phyloP scores from a whole-genome alignment of 2,797 vertebrate species.

The Cryptoblepharus egeriae region DNA sequence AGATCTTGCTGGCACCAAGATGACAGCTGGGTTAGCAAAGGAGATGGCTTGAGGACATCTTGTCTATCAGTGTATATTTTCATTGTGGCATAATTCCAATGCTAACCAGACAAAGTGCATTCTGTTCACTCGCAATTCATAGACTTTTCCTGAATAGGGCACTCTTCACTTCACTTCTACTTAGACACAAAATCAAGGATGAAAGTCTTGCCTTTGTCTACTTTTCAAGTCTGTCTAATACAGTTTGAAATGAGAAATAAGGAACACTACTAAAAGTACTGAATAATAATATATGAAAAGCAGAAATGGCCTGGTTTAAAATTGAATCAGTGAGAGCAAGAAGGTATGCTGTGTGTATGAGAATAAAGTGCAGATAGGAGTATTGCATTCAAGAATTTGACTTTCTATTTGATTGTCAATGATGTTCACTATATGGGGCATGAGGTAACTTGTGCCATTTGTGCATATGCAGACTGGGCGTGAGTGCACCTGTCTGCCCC shows the following conservation, averaged over 20 bases:
- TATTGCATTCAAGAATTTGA: background rate
- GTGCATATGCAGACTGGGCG: too few species aligned
- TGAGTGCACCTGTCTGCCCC: too few species aligned
- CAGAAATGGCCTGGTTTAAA: background rate
- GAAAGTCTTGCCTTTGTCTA: background rate
- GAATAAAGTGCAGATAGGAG: conserved; percentile 2
- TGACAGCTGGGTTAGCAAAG: background rate
- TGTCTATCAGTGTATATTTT: background rate
- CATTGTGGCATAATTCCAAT: conserved; percentile 9
- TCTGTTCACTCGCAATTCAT: background rate
- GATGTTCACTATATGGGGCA: too few species aligned
- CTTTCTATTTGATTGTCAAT: background rate
- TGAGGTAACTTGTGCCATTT: too few species aligned
- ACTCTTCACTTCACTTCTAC: conserved; percentile 1
- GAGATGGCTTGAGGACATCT: conserved; percentile 6
- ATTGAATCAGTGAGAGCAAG: background rate
- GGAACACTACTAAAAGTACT: background rate
- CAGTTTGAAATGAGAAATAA: background rate
- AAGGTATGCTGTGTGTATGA: background rate
- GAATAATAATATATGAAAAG: background rate
- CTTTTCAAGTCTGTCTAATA: background rate
- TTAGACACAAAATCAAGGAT: background rate
- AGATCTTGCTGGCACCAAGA: accelerated
- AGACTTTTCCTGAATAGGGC: background rate
- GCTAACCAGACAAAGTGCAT: background rate